Percentiles rank a stretch among this genome's conserved stretches.
Evolutionary conservation across 2,113 vertebrate genomes (phyloP).

Genomic region (Harpagus bidentatus): DNA sequence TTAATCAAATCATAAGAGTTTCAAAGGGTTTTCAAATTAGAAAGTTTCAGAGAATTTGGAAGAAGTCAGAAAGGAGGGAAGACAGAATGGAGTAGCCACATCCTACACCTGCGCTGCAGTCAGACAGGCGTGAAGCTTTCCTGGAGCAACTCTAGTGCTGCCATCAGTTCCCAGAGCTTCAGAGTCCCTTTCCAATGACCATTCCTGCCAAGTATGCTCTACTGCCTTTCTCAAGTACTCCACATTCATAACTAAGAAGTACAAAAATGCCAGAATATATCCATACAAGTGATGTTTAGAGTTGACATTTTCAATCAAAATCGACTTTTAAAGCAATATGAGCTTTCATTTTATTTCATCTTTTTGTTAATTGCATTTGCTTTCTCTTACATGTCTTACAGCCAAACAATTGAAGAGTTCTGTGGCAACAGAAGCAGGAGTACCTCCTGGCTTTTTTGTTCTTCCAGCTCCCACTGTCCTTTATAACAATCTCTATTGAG

Average conservation of each 20-base stretch:
- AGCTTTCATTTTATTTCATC: neutral
- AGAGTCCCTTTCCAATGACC: neutral
- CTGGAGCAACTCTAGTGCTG: neutral
- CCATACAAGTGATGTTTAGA: neutral
- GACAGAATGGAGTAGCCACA: neutral
- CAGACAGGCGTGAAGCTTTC: neutral
- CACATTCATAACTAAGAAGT: neutral
- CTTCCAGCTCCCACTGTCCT: neutral
- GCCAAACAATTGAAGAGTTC: neutral
- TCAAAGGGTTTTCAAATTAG: neutral
- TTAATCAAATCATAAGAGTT: neutral
- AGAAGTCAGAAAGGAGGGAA: neutral
- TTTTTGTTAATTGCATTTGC: neutral
- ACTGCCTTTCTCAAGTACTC: neutral
- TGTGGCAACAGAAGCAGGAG: neutral
- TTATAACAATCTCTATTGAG: neutral
- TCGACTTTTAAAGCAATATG: neutral
- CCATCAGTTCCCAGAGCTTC: neutral
- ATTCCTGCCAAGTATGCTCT: neutral
- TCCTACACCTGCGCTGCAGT: neutral
- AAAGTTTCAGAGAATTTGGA: neutral
- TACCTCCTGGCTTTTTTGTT: neutral
- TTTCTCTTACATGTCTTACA: neutral
- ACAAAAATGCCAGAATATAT: neutral
- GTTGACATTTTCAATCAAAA: neutral